Evolutionary conservation across 2,888 invertebrate species (phyloP).

Genomic region (Ophion ventricosus): DNA sequence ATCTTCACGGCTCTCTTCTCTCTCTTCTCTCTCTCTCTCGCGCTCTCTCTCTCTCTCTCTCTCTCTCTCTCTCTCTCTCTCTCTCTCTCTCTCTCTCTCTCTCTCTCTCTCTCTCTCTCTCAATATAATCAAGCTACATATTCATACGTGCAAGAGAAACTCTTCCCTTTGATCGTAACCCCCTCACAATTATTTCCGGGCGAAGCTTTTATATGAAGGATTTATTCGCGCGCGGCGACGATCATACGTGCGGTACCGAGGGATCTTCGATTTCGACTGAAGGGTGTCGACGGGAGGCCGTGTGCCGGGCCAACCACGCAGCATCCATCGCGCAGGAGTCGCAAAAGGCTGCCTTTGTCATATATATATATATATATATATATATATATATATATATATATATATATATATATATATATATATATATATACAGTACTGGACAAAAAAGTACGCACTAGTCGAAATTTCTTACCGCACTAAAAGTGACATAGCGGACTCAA

Average conservation of each 20-base stretch:
- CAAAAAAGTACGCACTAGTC: too few species aligned
- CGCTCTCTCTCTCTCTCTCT: too few species aligned
- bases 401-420: too few species aligned
- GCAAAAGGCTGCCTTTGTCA: constrained; percentile 38
- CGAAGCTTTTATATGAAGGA: neutral
- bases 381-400: too few species aligned
- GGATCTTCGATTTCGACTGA: constrained; percentile 66
- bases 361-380: neutral
- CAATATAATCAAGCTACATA: constrained; percentile 32
- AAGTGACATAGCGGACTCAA: too few species aligned
- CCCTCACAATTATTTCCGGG: neutral
- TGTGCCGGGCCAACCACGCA: constrained; percentile 60
- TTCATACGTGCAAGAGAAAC: neutral
- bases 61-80: too few species aligned
- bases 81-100: too few species aligned
- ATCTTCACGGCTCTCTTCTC: constrained; percentile 1
- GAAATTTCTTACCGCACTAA: too few species aligned
- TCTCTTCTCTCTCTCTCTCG: too few species aligned
- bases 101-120: too few species aligned
- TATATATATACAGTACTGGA: too few species aligned
- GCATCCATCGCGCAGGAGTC: constrained; percentile 60
- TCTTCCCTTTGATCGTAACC: neutral
- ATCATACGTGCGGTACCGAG: constrained; percentile 52
- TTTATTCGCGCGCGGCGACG: neutral
- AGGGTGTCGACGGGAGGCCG: constrained; percentile 65